Base-by-base conservation (phyloP, 2,888 invertebrate species). In the Pogonocherus hispidulus region DNA sequence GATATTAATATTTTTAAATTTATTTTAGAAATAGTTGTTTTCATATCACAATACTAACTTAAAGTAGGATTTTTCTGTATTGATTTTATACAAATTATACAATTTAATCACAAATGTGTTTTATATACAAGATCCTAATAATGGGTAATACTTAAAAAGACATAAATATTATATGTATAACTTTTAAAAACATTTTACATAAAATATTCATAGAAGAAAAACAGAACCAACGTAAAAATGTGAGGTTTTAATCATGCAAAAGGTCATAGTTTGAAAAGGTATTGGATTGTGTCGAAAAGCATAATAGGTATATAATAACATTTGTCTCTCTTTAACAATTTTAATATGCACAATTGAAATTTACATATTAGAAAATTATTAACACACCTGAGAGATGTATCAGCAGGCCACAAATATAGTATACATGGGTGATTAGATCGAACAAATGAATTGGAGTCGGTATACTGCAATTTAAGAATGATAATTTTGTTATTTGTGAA, bases 331-430 rank as follows among this genome's bases (percentile, higher is more conserved):
- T 18, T 20, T 35, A 6, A 19, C 9, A 41, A 55, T 19, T 41
- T 37, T 41, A 19, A 41, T 16, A 20, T 55, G 19, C 16, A 55
- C 20, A 14, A 16, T 32, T 16, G 1, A 32, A 27, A 41, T 41
- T 23, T 47, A 59, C 59, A 32, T 57, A 27, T 23, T 16, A 47
- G 46, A 41, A 41, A 41, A 41, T 41, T 41, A 59, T 46, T 18
- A 59, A 59, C 32, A 57, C 69, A 72, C 74, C 74, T 72, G 74
- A 74, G 74, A 57, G 70, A 73, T 70, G 67, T 70, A 65, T 47
- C 67, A 60, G 72, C 74, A 74, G 74, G 74, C 72, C 72, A 72
- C 72, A 63, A 71, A 69, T 72, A 65, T 63, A 74, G 74, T 74
- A 74, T 74, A 74, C 74, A 69, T 67, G 64, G 46, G 56, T 59